Percentiles rank a stretch among this genome's conserved stretches.
Conservation (phyloP, 2,113 vertebrate species). For the Nannospalax galili region DNA sequence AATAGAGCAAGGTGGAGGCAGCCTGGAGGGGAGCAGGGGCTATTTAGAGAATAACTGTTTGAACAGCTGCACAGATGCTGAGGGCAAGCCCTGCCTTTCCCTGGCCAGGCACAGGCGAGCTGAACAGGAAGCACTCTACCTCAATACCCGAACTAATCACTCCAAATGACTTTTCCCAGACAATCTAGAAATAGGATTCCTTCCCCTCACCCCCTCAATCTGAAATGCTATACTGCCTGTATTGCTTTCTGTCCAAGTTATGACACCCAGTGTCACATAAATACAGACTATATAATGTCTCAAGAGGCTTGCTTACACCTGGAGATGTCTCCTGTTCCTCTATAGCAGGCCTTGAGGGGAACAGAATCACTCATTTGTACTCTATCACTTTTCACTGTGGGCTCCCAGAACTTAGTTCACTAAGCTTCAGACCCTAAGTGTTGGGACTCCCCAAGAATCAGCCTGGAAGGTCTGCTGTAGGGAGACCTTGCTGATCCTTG, state of each 20-base stretch:
- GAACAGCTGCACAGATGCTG: constrained; percentile 58
- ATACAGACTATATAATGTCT: constrained; percentile 11
- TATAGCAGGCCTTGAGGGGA: not conserved
- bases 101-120: not conserved
- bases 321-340: not conserved
- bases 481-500: not conserved
- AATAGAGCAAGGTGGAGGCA: fast-evolving
- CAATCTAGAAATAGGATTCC: constrained; percentile 59
- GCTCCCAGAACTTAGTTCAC: not conserved
- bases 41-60: not conserved
- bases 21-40: not conserved
- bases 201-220: not conserved
- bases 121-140: constrained; percentile 71
- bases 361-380: not conserved
- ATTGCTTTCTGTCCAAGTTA: constrained; percentile 7
- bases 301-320: not conserved
- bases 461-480: not conserved
- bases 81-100: not conserved
- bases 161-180: constrained; percentile 51
- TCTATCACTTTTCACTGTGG: constrained; percentile 14
- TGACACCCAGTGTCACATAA: not conserved
- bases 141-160: constrained; percentile 26
- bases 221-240: constrained; percentile 59
- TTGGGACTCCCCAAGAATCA: not conserved
- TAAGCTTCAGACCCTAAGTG: not conserved